phyloP scores from a whole-genome alignment of 2,797 vertebrate genomes.

The Steatocranus sp. region DNA sequence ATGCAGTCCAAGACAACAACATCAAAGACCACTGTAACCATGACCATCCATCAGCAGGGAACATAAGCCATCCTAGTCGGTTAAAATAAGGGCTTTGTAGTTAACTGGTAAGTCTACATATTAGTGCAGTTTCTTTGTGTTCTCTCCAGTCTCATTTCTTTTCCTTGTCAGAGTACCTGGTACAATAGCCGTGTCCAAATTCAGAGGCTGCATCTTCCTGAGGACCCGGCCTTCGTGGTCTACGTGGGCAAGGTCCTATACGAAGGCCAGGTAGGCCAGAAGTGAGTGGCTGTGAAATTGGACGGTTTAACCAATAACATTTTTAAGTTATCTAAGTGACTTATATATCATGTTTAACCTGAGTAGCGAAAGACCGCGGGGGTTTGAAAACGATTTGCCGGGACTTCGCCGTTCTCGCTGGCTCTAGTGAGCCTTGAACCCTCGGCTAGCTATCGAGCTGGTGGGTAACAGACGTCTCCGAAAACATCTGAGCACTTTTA shows the following conservation, averaged over 20 bases:
- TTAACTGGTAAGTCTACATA: background rate
- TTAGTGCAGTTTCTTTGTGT: background rate
- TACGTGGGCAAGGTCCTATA: background rate
- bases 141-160: background rate
- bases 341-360: background rate
- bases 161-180: background rate
- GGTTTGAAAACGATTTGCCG: accelerated
- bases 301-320: background rate
- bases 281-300: background rate
- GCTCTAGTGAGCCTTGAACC: background rate
- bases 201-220: background rate
- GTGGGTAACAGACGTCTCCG: background rate
- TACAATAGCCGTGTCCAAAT: background rate
- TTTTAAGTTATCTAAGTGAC: background rate
- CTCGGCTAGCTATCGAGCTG: background rate
- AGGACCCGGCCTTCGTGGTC: accelerated
- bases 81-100: background rate
- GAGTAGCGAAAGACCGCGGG: background rate
- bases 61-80: background rate
- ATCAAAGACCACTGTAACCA: background rate
- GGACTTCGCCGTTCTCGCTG: accelerated
- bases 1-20: background rate
- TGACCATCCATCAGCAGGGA: background rate
- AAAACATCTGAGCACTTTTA: background rate
- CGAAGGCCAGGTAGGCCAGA: background rate